A percentile compares a stretch with the other conserved stretches of the same genome.
Evolutionary conservation across 2,113 vertebrate genomes (phyloP).

Genomic region (Atractosteus spatula): DNA sequence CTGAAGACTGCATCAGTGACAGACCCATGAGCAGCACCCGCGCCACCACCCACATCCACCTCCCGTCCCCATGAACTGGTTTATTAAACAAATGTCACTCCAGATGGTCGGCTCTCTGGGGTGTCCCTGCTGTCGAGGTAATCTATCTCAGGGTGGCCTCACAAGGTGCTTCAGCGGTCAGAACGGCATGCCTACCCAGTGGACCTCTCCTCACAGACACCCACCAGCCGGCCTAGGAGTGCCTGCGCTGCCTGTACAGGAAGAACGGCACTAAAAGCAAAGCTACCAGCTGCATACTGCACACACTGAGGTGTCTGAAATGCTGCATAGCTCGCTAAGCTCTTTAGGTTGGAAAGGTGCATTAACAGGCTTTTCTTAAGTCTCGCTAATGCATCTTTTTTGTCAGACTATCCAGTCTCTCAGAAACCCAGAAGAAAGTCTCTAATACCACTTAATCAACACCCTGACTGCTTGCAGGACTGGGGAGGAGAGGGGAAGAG

Average conservation of each 20-base stretch:
- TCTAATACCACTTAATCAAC: no score
- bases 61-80: constrained; percentile 28
- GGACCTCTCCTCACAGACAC: no score
- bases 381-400: no score
- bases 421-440: no score
- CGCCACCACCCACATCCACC: background rate
- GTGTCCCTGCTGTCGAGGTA: constrained; percentile 41
- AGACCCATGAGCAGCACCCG: background rate
- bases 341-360: no score
- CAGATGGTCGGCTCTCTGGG: constrained; percentile 20
- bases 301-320: no score
- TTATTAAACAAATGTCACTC: constrained; percentile 40
- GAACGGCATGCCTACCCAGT: background rate
- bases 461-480: no score
- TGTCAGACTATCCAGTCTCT: no score
- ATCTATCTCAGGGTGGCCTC: constrained; percentile 43
- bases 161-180: constrained; percentile 50
- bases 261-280: constrained; percentile 16
- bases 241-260: background rate
- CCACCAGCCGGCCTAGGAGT: no score
- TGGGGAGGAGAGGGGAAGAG: no score
- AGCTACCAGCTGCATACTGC: background rate
- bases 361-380: no score
- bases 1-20: constrained; percentile 9
- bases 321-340: no score